Evolutionary conservation across 2,797 vertebrate species (phyloP).

Genomic region (Lithobates pipiens): DNA sequence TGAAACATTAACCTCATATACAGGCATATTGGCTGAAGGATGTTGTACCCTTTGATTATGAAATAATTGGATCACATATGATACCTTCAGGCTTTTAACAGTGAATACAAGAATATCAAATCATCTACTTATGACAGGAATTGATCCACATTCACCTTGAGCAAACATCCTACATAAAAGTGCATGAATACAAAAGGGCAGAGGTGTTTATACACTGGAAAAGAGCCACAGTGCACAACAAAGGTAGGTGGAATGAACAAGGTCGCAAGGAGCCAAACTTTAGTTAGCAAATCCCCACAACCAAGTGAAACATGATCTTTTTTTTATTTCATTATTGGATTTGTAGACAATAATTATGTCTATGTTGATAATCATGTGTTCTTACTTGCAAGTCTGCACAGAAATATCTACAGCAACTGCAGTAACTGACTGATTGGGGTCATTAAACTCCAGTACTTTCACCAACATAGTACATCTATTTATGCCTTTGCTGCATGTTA

Average conservation of each 20-base stretch:
- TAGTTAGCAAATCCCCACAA: no score
- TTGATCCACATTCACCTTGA: constrained; percentile 36
- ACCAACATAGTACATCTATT: no score
- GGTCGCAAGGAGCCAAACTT: no score
- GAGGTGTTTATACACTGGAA: background rate
- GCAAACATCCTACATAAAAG: constrained; percentile 29
- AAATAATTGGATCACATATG: constrained; percentile 16
- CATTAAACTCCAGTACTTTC: no score
- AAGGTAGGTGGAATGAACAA: background rate
- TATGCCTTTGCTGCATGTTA: no score
- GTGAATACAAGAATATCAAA: constrained; percentile 32
- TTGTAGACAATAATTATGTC: no score
- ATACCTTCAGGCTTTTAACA: constrained; percentile 17
- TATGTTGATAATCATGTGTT: no score
- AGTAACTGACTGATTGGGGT: no score
- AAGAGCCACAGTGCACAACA: background rate
- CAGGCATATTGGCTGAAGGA: constrained; percentile 11
- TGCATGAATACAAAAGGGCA: background rate
- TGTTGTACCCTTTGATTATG: constrained; percentile 27
- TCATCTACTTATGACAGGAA: constrained; percentile 43
- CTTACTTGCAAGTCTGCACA: no score
- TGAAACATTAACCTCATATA: background rate
- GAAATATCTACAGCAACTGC: no score
- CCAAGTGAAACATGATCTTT: no score
- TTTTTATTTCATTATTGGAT: no score